phyloP scores from a whole-genome alignment of 2,888 invertebrate genomes.

The Synergus gifuensis region DNA sequence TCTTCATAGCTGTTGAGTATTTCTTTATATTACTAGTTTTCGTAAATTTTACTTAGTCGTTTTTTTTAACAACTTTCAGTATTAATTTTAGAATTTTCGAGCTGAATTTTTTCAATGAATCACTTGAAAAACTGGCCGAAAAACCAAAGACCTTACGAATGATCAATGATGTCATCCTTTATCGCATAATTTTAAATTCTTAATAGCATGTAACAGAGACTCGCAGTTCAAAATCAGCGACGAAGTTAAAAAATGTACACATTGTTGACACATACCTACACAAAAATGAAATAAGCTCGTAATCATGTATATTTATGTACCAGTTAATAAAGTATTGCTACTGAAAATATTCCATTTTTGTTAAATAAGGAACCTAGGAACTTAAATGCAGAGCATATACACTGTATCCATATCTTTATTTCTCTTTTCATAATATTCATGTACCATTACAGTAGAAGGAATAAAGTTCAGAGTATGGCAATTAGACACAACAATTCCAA shows the following conservation, averaged over 20 bases:
- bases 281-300: constrained; percentile 69
- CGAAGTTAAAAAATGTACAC: constrained; percentile 45
- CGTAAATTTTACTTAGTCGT: background rate
- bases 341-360: constrained; percentile 55
- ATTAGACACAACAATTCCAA: constrained; percentile 67
- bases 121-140: background rate
- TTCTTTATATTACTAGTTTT: constrained; percentile 9
- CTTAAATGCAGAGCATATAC: constrained; percentile 41
- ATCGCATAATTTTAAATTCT: background rate
- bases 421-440: constrained; percentile 65
- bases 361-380: background rate
- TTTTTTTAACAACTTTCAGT: constrained; percentile 8
- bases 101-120: background rate
- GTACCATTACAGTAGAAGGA: constrained; percentile 73
- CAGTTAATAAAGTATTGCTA: constrained; percentile 76
- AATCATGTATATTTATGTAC: constrained; percentile 76
- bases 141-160: constrained; percentile 25
- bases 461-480: constrained; percentile 71
- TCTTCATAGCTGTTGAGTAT: background rate
- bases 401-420: constrained; percentile 59
- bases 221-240: constrained; percentile 18
- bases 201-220: constrained; percentile 4
- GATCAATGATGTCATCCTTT: background rate
- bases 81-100: constrained; percentile 31
- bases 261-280: constrained; percentile 56